Base-by-base conservation (phyloP, 2,888 invertebrate genomes). In the Eledone cirrhosa region DNA sequence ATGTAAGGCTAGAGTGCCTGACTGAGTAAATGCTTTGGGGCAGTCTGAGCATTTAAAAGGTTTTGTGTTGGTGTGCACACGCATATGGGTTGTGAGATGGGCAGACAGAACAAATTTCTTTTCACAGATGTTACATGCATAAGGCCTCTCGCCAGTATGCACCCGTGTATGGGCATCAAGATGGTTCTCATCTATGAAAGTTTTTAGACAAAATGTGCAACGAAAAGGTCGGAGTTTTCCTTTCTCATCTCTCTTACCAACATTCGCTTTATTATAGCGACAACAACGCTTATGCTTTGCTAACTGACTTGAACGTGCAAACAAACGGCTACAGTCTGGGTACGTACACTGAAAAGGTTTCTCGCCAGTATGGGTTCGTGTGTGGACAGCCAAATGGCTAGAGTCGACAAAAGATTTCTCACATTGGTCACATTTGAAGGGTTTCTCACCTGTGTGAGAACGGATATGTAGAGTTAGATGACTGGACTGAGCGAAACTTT, bases 401-500 rank as follows among this genome's bases (percentile, higher is more conserved):
- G 69, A 69, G 19, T 69, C 31, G 19, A 33, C 69, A 69, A 69
- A 69, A 22, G 31, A 31, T 69, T 69, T 69, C 33, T 69, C 31
- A n/a, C 69, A 69, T 29, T 27, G 69, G 31, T 27, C 69, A 69
- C 69, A 69, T n/a, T 33, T 31, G 33, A 33, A 69, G 33, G 69
- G 69, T 22, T 67, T 67, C 67, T 67, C 67, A 16, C 67, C 67
- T 29, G 67, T 67, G 29, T 67, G 67, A 67, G 67, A 67, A 67
- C 67, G 67, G 67, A 67, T 67, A 13, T 67, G 67, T 5, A 67
- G 29, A 27, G 67, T 67, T 67, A 67, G 27, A 31, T 67, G 67
- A 67, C 67, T 67, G 67, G 67, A 67, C 67, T 67, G 67, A 14
- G 67, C 67, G 27, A 67, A 67, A 27, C 67, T 67, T 67, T 67